Conservation (phyloP, 2,888 invertebrate genomes). For the Micoletzkya japonica region DNA sequence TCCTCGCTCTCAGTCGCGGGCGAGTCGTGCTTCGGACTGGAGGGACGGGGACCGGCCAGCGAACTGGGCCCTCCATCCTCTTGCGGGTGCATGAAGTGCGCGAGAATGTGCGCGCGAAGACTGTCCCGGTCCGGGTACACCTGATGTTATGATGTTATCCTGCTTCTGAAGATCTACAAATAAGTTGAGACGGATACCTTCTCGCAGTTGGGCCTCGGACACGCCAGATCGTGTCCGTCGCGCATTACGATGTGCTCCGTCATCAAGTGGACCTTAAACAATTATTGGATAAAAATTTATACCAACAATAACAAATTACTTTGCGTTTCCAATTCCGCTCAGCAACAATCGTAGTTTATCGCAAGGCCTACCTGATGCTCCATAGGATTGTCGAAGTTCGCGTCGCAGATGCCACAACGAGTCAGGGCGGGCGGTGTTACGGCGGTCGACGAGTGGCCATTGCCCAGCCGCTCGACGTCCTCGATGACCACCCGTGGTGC, state of each 20-base stretch:
- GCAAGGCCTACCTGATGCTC: conserved; percentile 29
- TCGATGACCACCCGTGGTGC: not conserved
- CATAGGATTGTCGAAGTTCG: conserved; percentile 31
- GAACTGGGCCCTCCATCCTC: conserved; percentile 10
- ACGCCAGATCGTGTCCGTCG: conserved; percentile 58
- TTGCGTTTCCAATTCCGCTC: not conserved
- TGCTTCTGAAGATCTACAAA: not conserved
- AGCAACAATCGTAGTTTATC: conserved; percentile 11
- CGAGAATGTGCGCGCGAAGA: conserved; percentile 51
- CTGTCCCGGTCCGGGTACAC: conserved; percentile 51
- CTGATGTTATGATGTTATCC: not conserved
- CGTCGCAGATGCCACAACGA: conserved; percentile 29
- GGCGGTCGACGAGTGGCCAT: conserved; percentile 26
- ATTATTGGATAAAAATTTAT: not conserved
- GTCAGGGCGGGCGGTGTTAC: conserved; percentile 35
- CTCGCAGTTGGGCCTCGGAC: conserved; percentile 50
- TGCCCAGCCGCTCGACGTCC: not conserved
- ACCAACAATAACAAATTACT: not conserved
- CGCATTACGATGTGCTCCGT: conserved; percentile 58
- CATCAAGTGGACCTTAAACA: conserved; percentile 52
- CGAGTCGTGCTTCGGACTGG: conserved; percentile 12
- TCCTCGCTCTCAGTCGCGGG: conserved; percentile 21
- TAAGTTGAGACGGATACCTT: conserved; percentile 9
- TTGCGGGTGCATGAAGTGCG: conserved; percentile 39
- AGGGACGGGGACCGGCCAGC: conserved; percentile 15